These are phyloP conservation scores for Plebejus anna DNA, from an alignment of 2,888 invertebrate genomes.

Conservation along the genomic window DNA sequence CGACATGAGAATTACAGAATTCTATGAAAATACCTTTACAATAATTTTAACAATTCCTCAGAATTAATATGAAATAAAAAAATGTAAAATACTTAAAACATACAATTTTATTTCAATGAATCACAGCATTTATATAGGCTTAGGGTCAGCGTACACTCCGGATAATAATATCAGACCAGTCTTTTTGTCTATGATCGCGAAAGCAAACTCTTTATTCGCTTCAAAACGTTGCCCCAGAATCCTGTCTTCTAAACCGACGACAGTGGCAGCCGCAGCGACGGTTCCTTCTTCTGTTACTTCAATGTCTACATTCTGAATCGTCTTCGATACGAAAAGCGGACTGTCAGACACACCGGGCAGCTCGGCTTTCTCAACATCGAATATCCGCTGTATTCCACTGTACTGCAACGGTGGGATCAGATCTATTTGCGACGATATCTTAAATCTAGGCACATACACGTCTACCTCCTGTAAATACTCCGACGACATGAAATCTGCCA, in stretches of 20 bases:
- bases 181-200: constrained; percentile 81
- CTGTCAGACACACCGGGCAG: constrained; percentile 80
- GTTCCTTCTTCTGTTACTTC: constrained; percentile 88
- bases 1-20: background rate
- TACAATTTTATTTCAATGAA: constrained; percentile 31
- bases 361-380: constrained; percentile 77
- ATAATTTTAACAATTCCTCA: no score
- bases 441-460: constrained; percentile 81
- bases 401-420: constrained; percentile 67
- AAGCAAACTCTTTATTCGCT: constrained; percentile 84
- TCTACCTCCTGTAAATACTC: constrained; percentile 73
- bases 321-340: constrained; percentile 78
- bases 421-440: constrained; percentile 67
- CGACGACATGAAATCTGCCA: constrained; percentile 67
- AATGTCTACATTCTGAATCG: constrained; percentile 85
- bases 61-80: background rate
- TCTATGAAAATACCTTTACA: background rate
- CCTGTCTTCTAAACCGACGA: constrained; percentile 67
- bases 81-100: background rate
- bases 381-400: constrained; percentile 84
- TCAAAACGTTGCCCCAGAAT: constrained; percentile 77
- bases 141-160: constrained; percentile 73
- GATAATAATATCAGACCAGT: constrained; percentile 82
- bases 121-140: constrained; percentile 43
- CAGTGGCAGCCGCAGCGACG: constrained; percentile 82